These are phyloP conservation scores for Cenopis cana DNA, from an alignment of 2,888 invertebrate genomes.

Conservation along the genomic window DNA sequence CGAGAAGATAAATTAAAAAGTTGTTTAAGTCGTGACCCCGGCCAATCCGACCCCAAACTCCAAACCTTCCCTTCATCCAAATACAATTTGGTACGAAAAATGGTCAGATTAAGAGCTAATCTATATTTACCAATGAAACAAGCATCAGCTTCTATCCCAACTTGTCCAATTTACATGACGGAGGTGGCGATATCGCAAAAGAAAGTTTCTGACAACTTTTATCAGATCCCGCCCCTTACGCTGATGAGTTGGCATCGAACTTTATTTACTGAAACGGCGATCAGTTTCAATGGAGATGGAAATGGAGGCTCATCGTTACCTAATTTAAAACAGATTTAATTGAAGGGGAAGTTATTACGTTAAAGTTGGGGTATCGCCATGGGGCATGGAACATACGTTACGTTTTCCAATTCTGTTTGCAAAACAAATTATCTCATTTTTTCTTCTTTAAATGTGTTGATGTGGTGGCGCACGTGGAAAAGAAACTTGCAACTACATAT, in stretches of 20 bases:
- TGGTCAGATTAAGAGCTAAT: constrained; percentile 74
- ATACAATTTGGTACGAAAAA: constrained; percentile 69
- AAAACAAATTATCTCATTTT: background rate
- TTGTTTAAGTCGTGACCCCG: constrained; percentile 34
- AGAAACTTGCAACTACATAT: too few relatives aligned
- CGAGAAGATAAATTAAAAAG: constrained; percentile 24
- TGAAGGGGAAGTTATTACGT: constrained; percentile 14
- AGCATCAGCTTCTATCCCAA: constrained; percentile 73
- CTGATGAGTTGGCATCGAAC: constrained; percentile 81
- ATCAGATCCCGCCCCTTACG: constrained; percentile 79
- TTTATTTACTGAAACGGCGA: constrained; percentile 78
- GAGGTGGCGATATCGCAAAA: constrained; percentile 83
- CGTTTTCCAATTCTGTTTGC: background rate
- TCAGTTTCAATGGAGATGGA: constrained; percentile 66
- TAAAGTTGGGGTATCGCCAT: background rate
- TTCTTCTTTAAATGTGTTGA: too few relatives aligned
- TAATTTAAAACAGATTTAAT: constrained; percentile 36
- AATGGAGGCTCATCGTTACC: constrained; percentile 46
- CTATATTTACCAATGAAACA: constrained; percentile 77
- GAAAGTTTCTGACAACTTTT: constrained; percentile 81
- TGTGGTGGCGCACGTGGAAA: too few relatives aligned
- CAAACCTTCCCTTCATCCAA: constrained; percentile 43
- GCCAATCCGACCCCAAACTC: constrained; percentile 15
- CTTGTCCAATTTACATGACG: constrained; percentile 84
- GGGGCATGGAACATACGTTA: background rate